Base-by-base conservation (phyloP, 2,888 invertebrate species). In the Phortica magna region DNA sequence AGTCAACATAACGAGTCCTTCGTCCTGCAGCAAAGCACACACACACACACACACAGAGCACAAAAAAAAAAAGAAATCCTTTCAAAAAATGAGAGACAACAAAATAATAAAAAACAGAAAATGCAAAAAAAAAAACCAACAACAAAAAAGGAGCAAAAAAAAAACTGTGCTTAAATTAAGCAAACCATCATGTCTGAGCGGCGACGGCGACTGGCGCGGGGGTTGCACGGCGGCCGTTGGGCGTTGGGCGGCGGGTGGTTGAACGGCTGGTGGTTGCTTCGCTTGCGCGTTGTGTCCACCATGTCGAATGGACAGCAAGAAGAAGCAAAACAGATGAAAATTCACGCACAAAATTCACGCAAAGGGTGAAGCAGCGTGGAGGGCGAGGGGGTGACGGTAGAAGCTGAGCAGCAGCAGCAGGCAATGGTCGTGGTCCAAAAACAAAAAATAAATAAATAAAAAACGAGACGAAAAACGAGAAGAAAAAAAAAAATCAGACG, bases 101-200 rank as follows among this genome's bases (percentile, higher is more conserved):
- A 59, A 22, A 64, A 64, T 31, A 64, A 64, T 31, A 31, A 64
- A 31, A 64, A 22, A 19, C 22, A 61, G 2, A 19, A 61, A 19
- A 64, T 31, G 22, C 22, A 39, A 59, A 9, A 59, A 22, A 64
- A 39, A 59, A 9, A 59, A 22, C 31, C 14, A 64, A 31, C 19
- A 22, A 19, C 61, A 61, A 7, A 19, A 61, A 31, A 31, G 3
- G 7, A 61, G 14, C 7, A 31, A 31, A 31, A 64, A 64, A 31
- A 64, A 64, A 64, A 64, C 61, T 14, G 22, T 31, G 64, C 31
- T 64, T 64, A 39, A 64, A 64, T 64, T 64, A 31, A 14, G 48
- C 48, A 14, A 14, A 9, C 9, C 48, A 48, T 48, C 10, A 14
- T 48, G 10, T 12, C 48, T 12, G 48, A 14, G 48, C 48, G 48